Evolutionary conservation across 92 coral and sea anemone species (phyloP), one percentile per base, ranked within the genome.

Genomic region (Parazoanthus swiftii): DNA sequence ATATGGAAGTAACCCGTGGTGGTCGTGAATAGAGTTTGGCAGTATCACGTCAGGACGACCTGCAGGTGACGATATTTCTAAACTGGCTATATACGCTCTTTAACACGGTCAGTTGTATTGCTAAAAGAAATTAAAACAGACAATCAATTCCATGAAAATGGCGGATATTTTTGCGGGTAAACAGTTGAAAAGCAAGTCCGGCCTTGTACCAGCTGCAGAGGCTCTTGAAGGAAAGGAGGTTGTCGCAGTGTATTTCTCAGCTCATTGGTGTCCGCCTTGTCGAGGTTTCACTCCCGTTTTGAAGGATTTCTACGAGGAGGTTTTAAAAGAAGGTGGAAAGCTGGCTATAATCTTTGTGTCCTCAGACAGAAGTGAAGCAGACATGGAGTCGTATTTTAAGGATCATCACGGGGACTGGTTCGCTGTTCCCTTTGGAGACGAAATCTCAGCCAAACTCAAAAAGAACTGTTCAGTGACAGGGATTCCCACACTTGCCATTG

Each of bases 311-410:
- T 91, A 89, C 91, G 89, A 89, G 51, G 79, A 89, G 9, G 54
- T 91, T 10, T 43, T 26, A 75, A 72, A 7, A 23, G 56, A 23
- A 54, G 74, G 54, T n/a, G 86, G 48, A 81, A 54, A 42, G 43
- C 80, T 91, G 58, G 91, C 79, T 43, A 80, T 91, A 5, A 85
- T 91, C 37, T 91, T 91, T 70, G 91, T 91, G n/a, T 86, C 90
- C 76, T 86, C 91, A 13, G 93, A 91, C 51, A 35, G 80, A 44
- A 54, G 74, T 2, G 85, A 85, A 25, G 85, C 54, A 38, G 90
- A 80, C 21, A 80, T 89, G 90, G 77, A 79, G 15, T 78, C 86
- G 63, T 91, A 91, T 38, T 89, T 85, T 56, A 38, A 73, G 42
- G 76, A 54, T 9, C 51, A 85, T 50, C 93, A 91, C 29, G 93